These are phyloP conservation scores for Pyrgus malvae DNA, from an alignment of 2,888 invertebrate species.

Conservation along the genomic window DNA sequence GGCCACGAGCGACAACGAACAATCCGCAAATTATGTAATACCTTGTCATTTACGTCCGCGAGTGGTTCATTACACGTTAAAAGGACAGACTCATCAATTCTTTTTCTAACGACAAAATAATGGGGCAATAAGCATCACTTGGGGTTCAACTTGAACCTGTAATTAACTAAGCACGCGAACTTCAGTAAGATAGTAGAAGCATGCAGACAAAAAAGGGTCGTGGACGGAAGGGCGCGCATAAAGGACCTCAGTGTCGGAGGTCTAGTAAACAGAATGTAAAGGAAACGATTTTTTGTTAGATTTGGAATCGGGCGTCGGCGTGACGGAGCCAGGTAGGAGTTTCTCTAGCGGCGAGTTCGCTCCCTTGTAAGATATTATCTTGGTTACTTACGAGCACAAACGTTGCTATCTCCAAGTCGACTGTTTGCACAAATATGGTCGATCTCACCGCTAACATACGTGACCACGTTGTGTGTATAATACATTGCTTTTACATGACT, in stretches of 20 bases:
- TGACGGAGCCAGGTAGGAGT: conserved; percentile 64
- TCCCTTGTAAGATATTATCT: conserved; percentile 40
- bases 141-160: conserved; percentile 19
- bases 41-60: conserved; percentile 27
- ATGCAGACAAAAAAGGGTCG: conserved; percentile 72
- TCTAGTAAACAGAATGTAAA: conserved; percentile 74
- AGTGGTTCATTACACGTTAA: not conserved
- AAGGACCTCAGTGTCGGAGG: conserved; percentile 74
- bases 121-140: not conserved
- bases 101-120: not conserved
- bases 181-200: conserved; percentile 45
- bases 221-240: conserved; percentile 51
- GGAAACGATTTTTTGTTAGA: conserved; percentile 68
- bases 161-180: conserved; percentile 31
- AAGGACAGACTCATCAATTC: not conserved
- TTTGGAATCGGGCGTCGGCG: conserved; percentile 51
- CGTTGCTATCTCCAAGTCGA: conserved; percentile 61
- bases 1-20: conserved; percentile 44
- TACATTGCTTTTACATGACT: conserved; percentile 41
- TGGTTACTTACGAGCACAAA: conserved; percentile 55
- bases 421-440: conserved; percentile 74
- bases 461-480: conserved; percentile 51
- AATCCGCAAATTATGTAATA: conserved; percentile 35
- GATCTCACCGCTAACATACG: conserved; percentile 56
- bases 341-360: conserved; percentile 42